Percentiles rank a stretch among this genome's conserved stretches.
These are phyloP conservation scores for Paralichthys olivaceus DNA, from an alignment of 2,113 vertebrate genomes.

Conservation along the genomic window DNA sequence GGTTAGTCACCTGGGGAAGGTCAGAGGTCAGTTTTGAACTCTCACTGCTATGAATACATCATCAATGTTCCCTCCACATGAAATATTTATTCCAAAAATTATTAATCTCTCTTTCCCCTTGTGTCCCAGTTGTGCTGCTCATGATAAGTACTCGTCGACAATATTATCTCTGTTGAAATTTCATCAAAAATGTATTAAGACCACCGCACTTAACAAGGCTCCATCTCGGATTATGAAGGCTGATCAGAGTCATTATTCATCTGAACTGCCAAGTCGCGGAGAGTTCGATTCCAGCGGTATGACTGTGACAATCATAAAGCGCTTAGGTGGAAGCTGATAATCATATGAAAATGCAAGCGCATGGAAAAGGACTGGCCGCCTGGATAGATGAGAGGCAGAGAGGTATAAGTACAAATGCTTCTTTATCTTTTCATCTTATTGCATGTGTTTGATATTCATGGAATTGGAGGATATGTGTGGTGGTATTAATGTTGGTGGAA, in stretches of 20 bases:
- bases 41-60: conserved; percentile 1
- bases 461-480: conserved; percentile 16
- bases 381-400: conserved; percentile 7
- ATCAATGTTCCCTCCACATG: not conserved
- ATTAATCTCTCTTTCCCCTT: conserved; percentile 16
- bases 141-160: not conserved
- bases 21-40: conserved; percentile 10
- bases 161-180: conserved; percentile 23
- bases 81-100: conserved; percentile 12
- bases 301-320: conserved; percentile 60
- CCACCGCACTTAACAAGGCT: conserved; percentile 42
- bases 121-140: not conserved
- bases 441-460: conserved; percentile 12
- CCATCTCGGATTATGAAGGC: conserved; percentile 44
- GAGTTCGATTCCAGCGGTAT: conserved; percentile 31
- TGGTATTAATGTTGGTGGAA: conserved; percentile 34
- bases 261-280: conserved; percentile 30
- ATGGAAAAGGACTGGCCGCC: conserved; percentile 36
- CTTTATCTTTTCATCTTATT: conserved; percentile 47
- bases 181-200: conserved; percentile 46
- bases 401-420: conserved; percentile 14
- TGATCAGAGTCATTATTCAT: conserved; percentile 58
- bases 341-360: conserved; percentile 56
- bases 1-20: conserved; percentile 7
- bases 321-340: conserved; percentile 72